Base-by-base conservation (phyloP, 2,888 invertebrate genomes). In the Drosophila macrospina region DNA sequence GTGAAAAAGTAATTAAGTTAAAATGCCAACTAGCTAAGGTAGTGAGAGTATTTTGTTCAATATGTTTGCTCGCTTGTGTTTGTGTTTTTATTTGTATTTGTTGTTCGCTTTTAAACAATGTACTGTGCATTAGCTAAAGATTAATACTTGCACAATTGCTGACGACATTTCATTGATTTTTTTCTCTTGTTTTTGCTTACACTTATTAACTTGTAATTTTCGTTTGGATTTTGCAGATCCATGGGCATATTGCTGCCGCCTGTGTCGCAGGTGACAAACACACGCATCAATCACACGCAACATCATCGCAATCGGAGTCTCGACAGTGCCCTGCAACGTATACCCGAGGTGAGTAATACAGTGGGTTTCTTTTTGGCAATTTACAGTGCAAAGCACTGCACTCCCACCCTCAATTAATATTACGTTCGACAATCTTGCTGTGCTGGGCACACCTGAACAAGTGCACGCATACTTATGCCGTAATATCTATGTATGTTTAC, bases 251-350 rank as follows among this genome's bases (percentile, higher is more conserved):
- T 92, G 69, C 88, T 92, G 71, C 92, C 92, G 51, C 92, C 92
- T 44, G 91, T 92, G 47, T 92, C 92, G 42, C 92, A 92, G 85
- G 92, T 92, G 77, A 92, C 92, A 67, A 92, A 92, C 62, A 91
- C 92, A 73, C 90, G 92, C 76, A 92, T 92, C 63, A 92, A 92
- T 87, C 88, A 92, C 78, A 92, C 95, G 77, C 94, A 95, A 88
- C 96, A 97, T 91, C 97, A 97, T 93, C 95, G 97, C 86, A 97
- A 97, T 93, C 95, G 97, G 78, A 97, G 97, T 91, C 93, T 97
- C 91, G 97, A 98, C 92, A 97, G 97, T 64, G 97, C 97, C 68
- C 94, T 97, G 75, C 97, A 97, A 92, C 94, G 96, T 92, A 97
- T 97, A 91, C 97, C 97, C 69, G 97, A 97, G 93, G 97, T 92